These are phyloP conservation scores for Falco naumanni DNA, from an alignment of 2,797 vertebrate species.

Conservation along the genomic window DNA sequence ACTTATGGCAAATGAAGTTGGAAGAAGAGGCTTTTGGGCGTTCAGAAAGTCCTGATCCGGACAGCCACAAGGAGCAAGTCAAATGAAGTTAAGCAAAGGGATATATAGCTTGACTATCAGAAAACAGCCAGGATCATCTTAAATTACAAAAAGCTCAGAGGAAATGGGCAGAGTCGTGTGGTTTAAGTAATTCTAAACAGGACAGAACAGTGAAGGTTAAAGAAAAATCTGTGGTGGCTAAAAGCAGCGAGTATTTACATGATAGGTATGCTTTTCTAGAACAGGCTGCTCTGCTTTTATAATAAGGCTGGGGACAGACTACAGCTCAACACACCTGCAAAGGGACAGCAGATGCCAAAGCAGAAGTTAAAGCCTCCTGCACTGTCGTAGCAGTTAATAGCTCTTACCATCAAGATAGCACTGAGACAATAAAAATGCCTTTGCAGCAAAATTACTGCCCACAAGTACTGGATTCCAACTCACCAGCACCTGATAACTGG, in stretches of 20 bases:
- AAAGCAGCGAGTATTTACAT: not conserved
- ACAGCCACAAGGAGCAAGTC: not conserved
- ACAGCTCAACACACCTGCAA: not conserved
- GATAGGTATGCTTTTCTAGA: not conserved
- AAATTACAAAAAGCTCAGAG: not conserved
- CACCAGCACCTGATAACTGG: not conserved
- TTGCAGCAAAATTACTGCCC: not conserved
- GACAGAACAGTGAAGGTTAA: not conserved
- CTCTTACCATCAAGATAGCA: not conserved
- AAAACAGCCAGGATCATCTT: not conserved
- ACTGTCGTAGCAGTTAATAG: not conserved
- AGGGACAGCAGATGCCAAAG: not conserved
- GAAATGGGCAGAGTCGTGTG: not conserved
- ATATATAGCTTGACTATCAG: not conserved
- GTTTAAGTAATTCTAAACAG: not conserved
- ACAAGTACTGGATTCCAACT: not conserved
- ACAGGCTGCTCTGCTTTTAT: not conserved
- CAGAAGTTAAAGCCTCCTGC: not conserved
- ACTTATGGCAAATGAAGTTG: not conserved
- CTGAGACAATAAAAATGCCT: accelerated
- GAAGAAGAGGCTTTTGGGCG: not conserved
- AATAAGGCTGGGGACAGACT: not conserved
- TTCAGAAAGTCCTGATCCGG: not conserved
- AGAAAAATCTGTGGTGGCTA: not conserved
- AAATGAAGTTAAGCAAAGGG: not conserved